Percentiles rank a stretch among this genome's conserved stretches.
Evolutionary conservation across 2,113 vertebrate species (phyloP).

Genomic region (Saccopteryx bilineata): DNA sequence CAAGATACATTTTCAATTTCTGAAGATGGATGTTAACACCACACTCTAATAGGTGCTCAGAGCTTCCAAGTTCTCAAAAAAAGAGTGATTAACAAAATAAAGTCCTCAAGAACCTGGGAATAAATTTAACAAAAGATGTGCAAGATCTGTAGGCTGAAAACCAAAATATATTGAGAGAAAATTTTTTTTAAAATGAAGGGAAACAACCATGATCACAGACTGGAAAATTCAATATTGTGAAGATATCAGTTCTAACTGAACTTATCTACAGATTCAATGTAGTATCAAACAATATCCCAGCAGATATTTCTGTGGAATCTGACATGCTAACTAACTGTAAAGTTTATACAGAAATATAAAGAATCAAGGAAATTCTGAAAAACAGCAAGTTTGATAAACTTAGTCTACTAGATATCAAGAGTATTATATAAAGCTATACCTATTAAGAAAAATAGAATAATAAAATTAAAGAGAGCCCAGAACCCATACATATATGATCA

Average conservation of each 20-base stretch:
- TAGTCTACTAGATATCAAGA: constrained; percentile 1
- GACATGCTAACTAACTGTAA: not conserved
- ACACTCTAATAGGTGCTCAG: not conserved
- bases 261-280: not conserved
- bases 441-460: not conserved
- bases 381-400: not conserved
- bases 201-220: not conserved
- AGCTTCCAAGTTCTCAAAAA: constrained; percentile 31
- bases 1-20: constrained; percentile 9
- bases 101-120: not conserved
- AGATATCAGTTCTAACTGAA: not conserved
- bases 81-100: constrained; percentile 32
- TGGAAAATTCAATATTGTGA: not conserved
- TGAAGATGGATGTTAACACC: not conserved
- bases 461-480: not conserved
- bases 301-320: not conserved
- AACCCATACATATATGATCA: not conserved
- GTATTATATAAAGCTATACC: not conserved
- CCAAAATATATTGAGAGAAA: not conserved
- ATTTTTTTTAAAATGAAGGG: not conserved
- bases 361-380: not conserved
- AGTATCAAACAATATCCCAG: not conserved
- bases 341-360: not conserved
- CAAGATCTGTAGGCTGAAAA: not conserved
- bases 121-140: not conserved